Evolutionary conservation across 2,797 vertebrate genomes (phyloP).

Genomic region (Momotus momota): DNA sequence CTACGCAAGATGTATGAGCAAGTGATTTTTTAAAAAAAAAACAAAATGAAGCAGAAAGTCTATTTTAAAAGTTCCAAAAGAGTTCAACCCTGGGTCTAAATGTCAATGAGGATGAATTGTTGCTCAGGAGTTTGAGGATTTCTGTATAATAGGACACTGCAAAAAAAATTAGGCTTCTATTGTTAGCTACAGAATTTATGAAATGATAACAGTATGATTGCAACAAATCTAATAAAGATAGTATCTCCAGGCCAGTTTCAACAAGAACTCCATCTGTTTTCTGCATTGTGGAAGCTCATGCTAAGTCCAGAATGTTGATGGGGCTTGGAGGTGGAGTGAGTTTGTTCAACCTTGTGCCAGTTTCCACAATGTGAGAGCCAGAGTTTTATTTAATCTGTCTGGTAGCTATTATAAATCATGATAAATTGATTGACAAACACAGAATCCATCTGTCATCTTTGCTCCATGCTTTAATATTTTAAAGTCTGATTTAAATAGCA

Average conservation of each 20-base stretch:
- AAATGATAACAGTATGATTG: neutral
- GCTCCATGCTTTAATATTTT: neutral
- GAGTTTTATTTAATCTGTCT: neutral
- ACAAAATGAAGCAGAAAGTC: neutral
- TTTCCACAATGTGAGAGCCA: neutral
- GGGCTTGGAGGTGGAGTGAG: neutral
- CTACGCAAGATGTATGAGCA: neutral
- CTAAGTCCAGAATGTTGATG: neutral
- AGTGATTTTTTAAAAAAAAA: neutral
- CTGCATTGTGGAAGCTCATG: neutral
- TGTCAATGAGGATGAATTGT: neutral
- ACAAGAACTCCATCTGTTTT: slow-evolving; percentile 20
- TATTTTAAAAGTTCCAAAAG: neutral
- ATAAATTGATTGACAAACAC: neutral
- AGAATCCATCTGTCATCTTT: neutral
- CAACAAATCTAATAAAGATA: slow-evolving; percentile 5
- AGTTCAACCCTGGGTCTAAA: neutral
- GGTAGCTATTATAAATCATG: neutral
- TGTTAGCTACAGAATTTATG: slow-evolving; percentile 19
- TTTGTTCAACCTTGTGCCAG: neutral
- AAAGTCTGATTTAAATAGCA: neutral
- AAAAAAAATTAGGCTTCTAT: neutral
- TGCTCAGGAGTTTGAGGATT: neutral
- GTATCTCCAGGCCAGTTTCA: slow-evolving; percentile 7
- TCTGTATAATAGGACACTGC: neutral